Evolutionary conservation across 1,140 invertebrate genomes (phyloP).

Genomic region (Scaptodrosophila lebanonensis): DNA sequence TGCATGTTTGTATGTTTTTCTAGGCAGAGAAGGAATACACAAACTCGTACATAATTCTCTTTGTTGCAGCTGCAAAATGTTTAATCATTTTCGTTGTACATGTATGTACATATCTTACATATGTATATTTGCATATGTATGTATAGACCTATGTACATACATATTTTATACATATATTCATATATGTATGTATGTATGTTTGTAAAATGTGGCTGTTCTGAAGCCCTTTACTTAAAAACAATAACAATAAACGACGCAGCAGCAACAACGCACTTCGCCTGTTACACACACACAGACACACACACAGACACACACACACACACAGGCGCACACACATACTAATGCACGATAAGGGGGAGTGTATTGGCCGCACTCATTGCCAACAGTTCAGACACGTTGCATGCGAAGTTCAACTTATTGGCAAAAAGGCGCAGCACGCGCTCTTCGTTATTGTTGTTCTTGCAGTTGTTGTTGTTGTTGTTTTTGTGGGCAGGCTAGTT

Average conservation of each 20-base stretch:
- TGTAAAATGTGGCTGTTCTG: too few species aligned
- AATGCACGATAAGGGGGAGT: neutral
- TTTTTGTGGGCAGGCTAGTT: constrained; percentile 17
- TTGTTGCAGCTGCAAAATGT: neutral
- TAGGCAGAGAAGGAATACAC: too few species aligned
- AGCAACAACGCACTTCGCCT: too few species aligned
- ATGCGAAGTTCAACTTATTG: constrained; percentile 51
- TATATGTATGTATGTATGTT: too few species aligned
- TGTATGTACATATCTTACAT: too few species aligned
- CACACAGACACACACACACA: neutral
- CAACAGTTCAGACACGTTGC: constrained; percentile 45
- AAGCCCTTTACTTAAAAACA: constrained; percentile 21
- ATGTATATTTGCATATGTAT: too few species aligned
- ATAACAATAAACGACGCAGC: neutral
- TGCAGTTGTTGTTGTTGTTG: constrained; percentile 25
- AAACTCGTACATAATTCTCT: too few species aligned
- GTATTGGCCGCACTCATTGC: constrained; percentile 6
- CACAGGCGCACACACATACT: neutral
- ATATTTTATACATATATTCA: too few species aligned
- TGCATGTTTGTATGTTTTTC: too few species aligned
- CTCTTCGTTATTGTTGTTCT: constrained; percentile 13
- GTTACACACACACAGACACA: too few species aligned
- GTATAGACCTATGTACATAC: too few species aligned
- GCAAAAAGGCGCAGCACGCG: constrained; percentile 15
- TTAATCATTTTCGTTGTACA: neutral